Percentiles rank a stretch among this genome's conserved stretches.
Evolutionary conservation across 2,888 invertebrate genomes (phyloP).

Genomic region (Orchesella flavescens): DNA sequence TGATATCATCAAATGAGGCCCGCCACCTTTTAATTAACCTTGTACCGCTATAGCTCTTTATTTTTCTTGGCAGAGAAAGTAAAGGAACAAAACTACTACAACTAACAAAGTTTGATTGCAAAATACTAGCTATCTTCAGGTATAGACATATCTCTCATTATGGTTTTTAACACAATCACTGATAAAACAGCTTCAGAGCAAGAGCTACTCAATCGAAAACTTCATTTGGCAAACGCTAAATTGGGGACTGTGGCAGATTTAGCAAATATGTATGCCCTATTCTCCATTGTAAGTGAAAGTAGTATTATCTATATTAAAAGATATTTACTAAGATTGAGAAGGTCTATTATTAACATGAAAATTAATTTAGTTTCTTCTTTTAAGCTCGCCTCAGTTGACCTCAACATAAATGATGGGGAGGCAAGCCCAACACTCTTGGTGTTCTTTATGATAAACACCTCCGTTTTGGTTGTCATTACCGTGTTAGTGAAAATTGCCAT

Average conservation of each 20-base stretch:
- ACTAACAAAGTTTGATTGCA: not conserved
- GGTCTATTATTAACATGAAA: too few relatives aligned
- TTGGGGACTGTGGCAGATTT: conserved; percentile 1
- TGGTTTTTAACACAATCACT: conserved; percentile 35
- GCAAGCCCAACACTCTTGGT: conserved; percentile 35
- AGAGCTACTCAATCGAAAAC: conserved; percentile 43
- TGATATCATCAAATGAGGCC: not conserved
- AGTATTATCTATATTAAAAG: not conserved
- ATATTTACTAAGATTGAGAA: too few relatives aligned
- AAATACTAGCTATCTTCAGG: too few relatives aligned
- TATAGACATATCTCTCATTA: not conserved
- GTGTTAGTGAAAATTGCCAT: conserved; percentile 52
- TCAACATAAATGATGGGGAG: conserved; percentile 50
- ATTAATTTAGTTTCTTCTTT: not conserved
- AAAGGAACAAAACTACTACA: not conserved
- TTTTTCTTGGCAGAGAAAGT: too few relatives aligned
- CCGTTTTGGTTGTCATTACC: conserved; percentile 37
- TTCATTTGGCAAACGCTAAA: conserved; percentile 36
- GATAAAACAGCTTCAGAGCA: conserved; percentile 41
- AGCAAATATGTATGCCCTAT: conserved; percentile 46
- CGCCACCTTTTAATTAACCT: not conserved
- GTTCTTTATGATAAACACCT: conserved; percentile 30
- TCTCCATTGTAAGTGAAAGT: conserved; percentile 28
- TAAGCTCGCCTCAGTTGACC: conserved; percentile 42
- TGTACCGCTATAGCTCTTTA: too few relatives aligned